These are phyloP conservation scores for Nycticorax nycticorax DNA, from an alignment of 2,113 vertebrate genomes.

Conservation along the genomic window DNA sequence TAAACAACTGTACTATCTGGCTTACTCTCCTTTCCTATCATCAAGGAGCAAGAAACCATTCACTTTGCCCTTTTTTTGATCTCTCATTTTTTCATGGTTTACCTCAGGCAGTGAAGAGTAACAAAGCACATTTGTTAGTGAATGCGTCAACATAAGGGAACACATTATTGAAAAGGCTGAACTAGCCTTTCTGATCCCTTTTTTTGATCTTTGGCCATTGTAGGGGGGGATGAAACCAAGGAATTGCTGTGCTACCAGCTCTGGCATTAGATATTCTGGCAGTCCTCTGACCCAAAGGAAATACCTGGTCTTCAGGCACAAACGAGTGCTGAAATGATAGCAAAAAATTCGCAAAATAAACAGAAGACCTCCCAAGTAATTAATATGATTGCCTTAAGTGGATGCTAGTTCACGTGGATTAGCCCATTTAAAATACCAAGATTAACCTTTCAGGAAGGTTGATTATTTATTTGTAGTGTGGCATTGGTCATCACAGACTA, in stretches of 20 bases:
- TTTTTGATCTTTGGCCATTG: background rate
- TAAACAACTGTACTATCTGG: background rate
- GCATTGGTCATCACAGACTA: background rate
- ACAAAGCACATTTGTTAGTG: background rate
- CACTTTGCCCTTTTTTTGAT: background rate
- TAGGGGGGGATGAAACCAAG: accelerated
- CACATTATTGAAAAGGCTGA: background rate
- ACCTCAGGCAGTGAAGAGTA: background rate
- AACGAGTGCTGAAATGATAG: background rate
- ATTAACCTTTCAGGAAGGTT: background rate
- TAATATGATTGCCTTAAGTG: background rate
- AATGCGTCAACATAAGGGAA: background rate
- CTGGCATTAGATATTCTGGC: background rate
- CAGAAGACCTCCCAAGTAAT: background rate
- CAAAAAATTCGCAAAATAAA: background rate
- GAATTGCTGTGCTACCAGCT: background rate
- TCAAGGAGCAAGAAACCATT: background rate
- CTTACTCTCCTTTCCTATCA: background rate
- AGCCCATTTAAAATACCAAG: background rate
- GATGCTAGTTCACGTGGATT: background rate
- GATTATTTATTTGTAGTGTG: background rate
- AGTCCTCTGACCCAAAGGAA: background rate
- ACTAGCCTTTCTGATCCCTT: background rate
- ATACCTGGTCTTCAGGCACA: background rate
- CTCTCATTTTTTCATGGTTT: background rate